Base-by-base conservation (phyloP, 2,888 invertebrate species). In the Temnothorax rugatulus region DNA sequence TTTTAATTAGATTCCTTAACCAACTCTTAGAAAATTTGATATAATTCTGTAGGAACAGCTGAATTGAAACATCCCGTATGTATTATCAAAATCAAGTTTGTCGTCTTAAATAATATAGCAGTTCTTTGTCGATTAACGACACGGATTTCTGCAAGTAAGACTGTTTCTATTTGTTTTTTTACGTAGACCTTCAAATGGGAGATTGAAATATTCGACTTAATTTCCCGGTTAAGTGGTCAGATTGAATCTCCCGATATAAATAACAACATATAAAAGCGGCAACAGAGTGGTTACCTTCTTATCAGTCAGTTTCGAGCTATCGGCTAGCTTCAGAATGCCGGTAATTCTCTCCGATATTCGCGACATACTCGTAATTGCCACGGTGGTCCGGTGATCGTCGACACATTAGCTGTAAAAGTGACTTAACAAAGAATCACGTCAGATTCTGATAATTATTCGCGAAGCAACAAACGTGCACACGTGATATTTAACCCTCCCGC, bases 211-310 rank as follows among this genome's bases (percentile, higher is more conserved):
- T 9, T 8, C 44, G 13, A 13, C 8, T 44, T 13, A 41, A 21
- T 21, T 54, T 29, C 18, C 18, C 47, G 38, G 9, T 50, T 68
- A 54, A 54, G 8, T 29, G 1, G 29, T 29, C 21, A 34, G n/a
- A 7, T 5, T 2, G 21, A 68, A 29, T 29, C n/a, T n/a, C 1
- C 5, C 21, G 9, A 54, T 0, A 13, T 13, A 41, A 59, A 68
- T 47, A 73, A 38, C 9, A 34, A 71, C 1, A 21, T 7, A 47
- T 21, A 57, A 18, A 8, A 47, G 13, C n/a, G 18, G 4, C 8
- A 25, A 29, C 7, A 54, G 5, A 29, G 29, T 44, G 5, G 18
- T 68, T 89, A 93, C 92, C 84, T 86, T 92, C 64, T 88, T 90
- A 29, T 92, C 91, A 0, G 85, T 73, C 1, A 91, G 61, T 89